phyloP scores from a whole-genome alignment of 2,113 vertebrate species.

The Elanus axillaris region DNA sequence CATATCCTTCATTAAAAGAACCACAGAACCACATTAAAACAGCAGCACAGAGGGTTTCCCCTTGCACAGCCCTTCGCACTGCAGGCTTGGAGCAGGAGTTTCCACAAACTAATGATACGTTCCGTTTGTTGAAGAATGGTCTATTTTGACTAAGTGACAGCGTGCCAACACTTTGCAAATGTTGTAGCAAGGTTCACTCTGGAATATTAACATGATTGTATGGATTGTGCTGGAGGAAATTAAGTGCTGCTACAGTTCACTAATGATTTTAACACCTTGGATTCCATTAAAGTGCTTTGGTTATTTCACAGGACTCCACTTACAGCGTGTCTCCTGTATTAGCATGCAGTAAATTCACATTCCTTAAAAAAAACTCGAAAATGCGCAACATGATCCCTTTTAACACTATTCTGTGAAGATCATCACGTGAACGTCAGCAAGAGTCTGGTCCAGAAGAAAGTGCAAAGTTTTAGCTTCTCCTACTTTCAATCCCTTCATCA shows the following conservation, averaged over 20 bases:
- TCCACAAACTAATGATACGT: rapidly evolving
- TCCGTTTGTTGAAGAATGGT: not conserved
- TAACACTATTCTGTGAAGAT: not conserved
- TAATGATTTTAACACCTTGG: not conserved
- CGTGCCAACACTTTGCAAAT: not conserved
- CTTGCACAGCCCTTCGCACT: not conserved
- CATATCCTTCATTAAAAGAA: not conserved
- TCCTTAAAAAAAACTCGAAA: not conserved
- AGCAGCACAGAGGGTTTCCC: not conserved
- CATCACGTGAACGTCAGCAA: not conserved
- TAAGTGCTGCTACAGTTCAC: not conserved
- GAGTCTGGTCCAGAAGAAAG: not conserved
- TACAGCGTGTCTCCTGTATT: no score
- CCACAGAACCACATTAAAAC: not conserved
- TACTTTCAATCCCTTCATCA: not conserved
- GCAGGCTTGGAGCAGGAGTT: not conserved
- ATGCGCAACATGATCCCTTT: not conserved
- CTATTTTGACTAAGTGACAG: not conserved
- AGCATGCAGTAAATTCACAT: not conserved
- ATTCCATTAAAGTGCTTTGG: not conserved
- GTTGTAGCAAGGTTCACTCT: not conserved
- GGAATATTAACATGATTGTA: not conserved
- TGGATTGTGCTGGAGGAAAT: not conserved
- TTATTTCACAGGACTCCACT: not conserved
- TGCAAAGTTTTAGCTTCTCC: not conserved